Conservation (phyloP, 2,113 vertebrate genomes). For the Todiramphus chloris region DNA sequence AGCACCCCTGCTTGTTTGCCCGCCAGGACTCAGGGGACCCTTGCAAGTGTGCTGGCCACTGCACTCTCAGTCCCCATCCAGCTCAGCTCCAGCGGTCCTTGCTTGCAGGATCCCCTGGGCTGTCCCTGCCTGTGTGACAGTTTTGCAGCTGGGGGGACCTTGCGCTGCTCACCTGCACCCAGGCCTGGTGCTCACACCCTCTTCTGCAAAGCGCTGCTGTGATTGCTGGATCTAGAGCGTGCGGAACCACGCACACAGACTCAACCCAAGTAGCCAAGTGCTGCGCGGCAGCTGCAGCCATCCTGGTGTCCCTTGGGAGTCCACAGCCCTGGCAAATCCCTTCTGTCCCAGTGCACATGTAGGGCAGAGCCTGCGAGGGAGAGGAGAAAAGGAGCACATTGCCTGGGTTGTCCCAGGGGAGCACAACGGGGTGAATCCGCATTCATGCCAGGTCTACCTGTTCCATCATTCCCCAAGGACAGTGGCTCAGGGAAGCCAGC, state of each 20-base stretch:
- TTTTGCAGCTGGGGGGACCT: background rate
- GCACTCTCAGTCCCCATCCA: background rate
- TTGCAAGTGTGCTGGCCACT: rapidly evolving
- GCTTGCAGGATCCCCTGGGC: background rate
- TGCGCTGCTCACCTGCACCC: background rate
- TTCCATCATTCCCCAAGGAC: background rate
- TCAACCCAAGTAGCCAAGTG: background rate
- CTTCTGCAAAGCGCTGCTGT: background rate
- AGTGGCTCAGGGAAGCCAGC: background rate
- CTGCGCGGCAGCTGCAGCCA: background rate
- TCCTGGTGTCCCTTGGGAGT: background rate
- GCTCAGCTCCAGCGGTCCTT: background rate
- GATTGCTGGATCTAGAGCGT: background rate
- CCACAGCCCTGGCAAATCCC: rapidly evolving
- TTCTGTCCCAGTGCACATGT: background rate
- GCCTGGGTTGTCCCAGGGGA: background rate
- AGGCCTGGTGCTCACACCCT: background rate
- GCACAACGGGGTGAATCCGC: rapidly evolving
- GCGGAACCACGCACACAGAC: background rate
- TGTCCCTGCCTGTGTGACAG: background rate
- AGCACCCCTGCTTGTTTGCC: rapidly evolving
- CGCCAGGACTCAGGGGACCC: background rate
- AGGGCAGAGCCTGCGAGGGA: background rate
- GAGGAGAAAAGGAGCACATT: rapidly evolving
- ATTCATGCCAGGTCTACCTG: background rate